Evolutionary conservation across 2,113 vertebrate genomes (phyloP).

Genomic region (Parus major): DNA sequence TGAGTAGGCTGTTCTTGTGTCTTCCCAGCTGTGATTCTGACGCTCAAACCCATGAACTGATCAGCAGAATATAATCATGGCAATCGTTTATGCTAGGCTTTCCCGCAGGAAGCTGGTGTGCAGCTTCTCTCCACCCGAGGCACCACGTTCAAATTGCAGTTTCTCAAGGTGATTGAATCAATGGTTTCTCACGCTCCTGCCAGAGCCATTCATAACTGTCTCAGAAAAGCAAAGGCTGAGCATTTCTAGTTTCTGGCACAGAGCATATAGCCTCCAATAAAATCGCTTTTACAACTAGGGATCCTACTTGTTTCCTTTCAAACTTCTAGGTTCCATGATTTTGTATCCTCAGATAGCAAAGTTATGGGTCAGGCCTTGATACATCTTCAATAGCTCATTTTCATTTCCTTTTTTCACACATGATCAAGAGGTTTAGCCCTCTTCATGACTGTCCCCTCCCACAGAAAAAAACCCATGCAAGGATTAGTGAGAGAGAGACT

Average conservation of each 20-base stretch:
- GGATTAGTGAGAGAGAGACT: slow-evolving; percentile 20
- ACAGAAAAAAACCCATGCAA: slow-evolving; percentile 31
- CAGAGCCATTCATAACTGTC: background rate
- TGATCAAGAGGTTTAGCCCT: slow-evolving; percentile 37
- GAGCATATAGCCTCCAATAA: background rate
- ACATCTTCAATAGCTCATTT: background rate
- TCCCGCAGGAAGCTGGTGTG: background rate
- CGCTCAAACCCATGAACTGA: background rate
- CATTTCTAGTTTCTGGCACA: background rate
- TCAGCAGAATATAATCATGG: background rate
- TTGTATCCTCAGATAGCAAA: slow-evolving; percentile 30
- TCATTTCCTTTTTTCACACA: slow-evolving; percentile 67
- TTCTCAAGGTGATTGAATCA: slow-evolving; percentile 12
- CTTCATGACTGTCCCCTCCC: slow-evolving; percentile 58
- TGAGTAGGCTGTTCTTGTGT: background rate
- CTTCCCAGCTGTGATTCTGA: background rate
- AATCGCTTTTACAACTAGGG: background rate
- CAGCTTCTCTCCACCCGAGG: background rate
- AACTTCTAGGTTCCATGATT: background rate
- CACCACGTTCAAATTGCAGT: background rate
- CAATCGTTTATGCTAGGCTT: background rate
- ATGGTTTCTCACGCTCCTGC: background rate
- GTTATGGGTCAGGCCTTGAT: background rate
- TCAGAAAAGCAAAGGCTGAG: background rate
- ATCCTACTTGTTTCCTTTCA: background rate